phyloP scores from a whole-genome alignment of 2,113 vertebrate species.

The Terrapene triunguis region DNA sequence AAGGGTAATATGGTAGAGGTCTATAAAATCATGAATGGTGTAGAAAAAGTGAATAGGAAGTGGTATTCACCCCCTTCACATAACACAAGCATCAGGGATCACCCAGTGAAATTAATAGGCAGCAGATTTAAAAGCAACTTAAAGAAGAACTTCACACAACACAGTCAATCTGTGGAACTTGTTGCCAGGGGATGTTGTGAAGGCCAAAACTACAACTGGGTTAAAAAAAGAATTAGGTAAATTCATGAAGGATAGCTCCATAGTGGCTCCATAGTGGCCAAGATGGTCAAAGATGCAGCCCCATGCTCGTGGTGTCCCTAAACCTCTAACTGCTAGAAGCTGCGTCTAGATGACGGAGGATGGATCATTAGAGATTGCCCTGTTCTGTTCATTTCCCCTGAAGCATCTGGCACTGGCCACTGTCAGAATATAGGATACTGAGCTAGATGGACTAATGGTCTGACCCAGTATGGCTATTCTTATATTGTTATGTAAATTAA shows the following conservation, averaged over 20 bases:
- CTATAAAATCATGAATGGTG: no score
- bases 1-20: no score
- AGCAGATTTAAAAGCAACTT: not conserved
- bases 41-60: no score
- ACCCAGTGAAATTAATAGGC: not conserved
- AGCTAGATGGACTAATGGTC: not conserved
- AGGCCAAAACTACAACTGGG: not conserved
- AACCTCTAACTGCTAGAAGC: not conserved
- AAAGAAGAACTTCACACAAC: not conserved
- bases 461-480: not conserved
- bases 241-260: not conserved
- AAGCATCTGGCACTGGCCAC: not conserved
- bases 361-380: not conserved
- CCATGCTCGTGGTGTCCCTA: not conserved
- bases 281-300: not conserved
- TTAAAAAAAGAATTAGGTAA: not conserved
- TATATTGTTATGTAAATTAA: not conserved
- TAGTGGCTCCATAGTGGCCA: not conserved
- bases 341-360: not conserved
- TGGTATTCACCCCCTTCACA: not conserved
- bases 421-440: not conserved
- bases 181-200: not conserved
- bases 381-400: not conserved
- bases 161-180: not conserved
- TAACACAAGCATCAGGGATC: not conserved